phyloP scores from a whole-genome alignment of 1,140 invertebrate genomes.

The Drosophila littoralis region DNA sequence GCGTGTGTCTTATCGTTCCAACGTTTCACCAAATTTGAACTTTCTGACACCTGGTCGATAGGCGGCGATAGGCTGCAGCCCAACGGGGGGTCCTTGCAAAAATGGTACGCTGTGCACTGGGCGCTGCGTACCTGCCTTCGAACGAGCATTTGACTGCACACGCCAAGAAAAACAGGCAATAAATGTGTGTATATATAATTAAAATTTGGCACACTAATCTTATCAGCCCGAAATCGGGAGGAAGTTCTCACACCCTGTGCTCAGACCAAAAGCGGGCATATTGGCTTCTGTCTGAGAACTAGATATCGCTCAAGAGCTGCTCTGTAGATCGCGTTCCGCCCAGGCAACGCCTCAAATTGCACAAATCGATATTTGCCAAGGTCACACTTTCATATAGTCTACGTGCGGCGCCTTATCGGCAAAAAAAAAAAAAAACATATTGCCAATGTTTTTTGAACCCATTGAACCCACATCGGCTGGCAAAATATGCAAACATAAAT shows the following conservation, averaged over 20 bases:
- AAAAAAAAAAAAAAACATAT: constrained; percentile 32
- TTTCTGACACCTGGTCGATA: neutral
- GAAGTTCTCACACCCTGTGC: neutral
- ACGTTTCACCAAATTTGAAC: neutral
- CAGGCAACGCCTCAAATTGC: no score
- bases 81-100: neutral
- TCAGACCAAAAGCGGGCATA: neutral
- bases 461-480: constrained; percentile 23
- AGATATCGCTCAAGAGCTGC: no score
- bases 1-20: neutral
- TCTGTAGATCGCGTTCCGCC: no score
- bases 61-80: neutral
- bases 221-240: neutral
- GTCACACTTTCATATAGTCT: no score
- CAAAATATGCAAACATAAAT: constrained; percentile 40
- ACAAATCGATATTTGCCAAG: no score
- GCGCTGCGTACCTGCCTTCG: neutral
- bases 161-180: neutral
- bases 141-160: neutral
- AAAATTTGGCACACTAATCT: neutral
- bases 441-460: constrained; percentile 66
- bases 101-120: neutral
- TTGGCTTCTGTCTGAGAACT: neutral
- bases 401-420: constrained; percentile 25
- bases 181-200: neutral